Evolutionary conservation across 2,888 invertebrate genomes (phyloP).

Genomic region (Drosophila diplacantha): DNA sequence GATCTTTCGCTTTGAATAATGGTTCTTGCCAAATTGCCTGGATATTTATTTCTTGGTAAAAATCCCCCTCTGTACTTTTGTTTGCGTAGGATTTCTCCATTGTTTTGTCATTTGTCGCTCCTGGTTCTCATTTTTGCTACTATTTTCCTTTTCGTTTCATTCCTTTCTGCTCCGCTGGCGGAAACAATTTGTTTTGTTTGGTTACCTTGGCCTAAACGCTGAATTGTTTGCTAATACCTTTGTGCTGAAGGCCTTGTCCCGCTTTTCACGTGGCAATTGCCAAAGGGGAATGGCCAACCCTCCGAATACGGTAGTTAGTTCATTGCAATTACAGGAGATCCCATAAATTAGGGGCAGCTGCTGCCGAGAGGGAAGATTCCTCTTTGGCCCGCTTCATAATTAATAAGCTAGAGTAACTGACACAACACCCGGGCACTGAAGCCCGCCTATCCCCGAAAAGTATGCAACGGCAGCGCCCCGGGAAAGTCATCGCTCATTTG

Average conservation of each 20-base stretch:
- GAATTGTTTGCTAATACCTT: slow-evolving; percentile 52
- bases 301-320: slow-evolving; percentile 25
- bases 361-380: slow-evolving; percentile 10
- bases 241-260: slow-evolving; percentile 18
- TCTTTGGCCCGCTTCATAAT: slow-evolving; percentile 42
- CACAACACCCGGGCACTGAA: slow-evolving; percentile 11
- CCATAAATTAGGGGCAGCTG: slow-evolving; percentile 58
- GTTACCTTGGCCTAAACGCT: slow-evolving; percentile 67
- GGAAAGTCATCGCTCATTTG: slow-evolving; percentile 70
- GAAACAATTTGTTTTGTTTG: slow-evolving; percentile 44
- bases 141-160: slow-evolving; percentile 11
- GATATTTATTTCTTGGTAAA: slow-evolving; percentile 21
- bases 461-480: slow-evolving; percentile 36
- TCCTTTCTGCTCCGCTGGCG: slow-evolving; percentile 42
- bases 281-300: neutral
- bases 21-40: slow-evolving; percentile 37
- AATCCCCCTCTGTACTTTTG: neutral
- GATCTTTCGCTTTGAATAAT: slow-evolving; percentile 26
- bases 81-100: slow-evolving; percentile 32
- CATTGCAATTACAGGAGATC: slow-evolving; percentile 51
- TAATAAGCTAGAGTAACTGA: slow-evolving; percentile 49
- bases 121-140: slow-evolving; percentile 12
- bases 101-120: slow-evolving; percentile 55
- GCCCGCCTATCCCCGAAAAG: slow-evolving; percentile 40
- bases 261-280: slow-evolving; percentile 10